These are phyloP conservation scores for Poecile atricapillus DNA, from an alignment of 2,113 vertebrate genomes.

Conservation along the genomic window DNA sequence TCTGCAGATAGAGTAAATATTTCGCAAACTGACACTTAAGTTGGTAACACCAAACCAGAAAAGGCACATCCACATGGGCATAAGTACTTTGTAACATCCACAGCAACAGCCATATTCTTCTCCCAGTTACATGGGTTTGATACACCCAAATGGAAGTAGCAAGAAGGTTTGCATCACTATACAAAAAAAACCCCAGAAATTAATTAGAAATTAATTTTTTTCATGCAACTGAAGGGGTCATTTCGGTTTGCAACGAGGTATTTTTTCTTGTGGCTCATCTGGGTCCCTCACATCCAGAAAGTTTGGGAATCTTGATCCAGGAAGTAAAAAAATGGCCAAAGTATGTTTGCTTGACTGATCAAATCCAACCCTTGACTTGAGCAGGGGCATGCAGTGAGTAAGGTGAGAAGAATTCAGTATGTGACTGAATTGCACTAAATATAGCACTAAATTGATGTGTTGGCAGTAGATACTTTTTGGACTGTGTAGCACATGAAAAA, in stretches of 20 bases:
- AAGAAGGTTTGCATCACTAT: fast-evolving
- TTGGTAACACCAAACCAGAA: conserved; percentile 35
- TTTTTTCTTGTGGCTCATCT: neutral
- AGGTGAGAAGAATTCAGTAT: neutral
- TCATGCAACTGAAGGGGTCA: fast-evolving
- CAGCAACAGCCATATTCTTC: neutral
- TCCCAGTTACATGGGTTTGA: neutral
- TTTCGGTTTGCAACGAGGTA: neutral
- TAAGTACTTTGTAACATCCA: neutral
- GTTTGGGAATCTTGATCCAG: neutral
- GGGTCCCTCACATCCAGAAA: neutral
- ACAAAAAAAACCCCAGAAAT: neutral
- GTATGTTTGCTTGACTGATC: neutral
- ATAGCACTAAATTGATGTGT: neutral
- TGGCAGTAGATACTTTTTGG: neutral
- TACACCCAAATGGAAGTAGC: neutral
- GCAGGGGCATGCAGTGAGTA: neutral
- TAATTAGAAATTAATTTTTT: neutral
- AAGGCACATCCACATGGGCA: neutral
- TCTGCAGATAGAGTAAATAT: conserved; percentile 57
- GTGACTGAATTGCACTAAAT: neutral
- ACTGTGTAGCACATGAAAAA: neutral
- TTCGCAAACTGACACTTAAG: conserved; percentile 38
- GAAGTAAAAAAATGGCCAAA: neutral
- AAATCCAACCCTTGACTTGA: neutral